These are phyloP conservation scores for Hirundichthys speculiger DNA, from an alignment of 2,113 vertebrate genomes.

Conservation along the genomic window DNA sequence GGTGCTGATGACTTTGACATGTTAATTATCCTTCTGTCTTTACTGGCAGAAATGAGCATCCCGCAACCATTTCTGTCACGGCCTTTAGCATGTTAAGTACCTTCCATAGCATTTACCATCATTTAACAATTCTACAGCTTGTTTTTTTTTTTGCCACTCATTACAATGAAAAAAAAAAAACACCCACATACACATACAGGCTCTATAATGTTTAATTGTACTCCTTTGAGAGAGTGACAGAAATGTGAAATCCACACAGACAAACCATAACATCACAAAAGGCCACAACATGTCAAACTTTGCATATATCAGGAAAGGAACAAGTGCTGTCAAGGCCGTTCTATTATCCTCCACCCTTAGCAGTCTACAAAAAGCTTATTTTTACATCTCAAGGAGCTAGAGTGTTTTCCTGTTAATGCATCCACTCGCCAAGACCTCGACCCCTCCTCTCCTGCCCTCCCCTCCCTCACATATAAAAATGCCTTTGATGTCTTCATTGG, in stretches of 20 bases:
- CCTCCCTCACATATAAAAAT: conserved; percentile 30
- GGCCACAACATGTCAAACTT: conserved; percentile 28
- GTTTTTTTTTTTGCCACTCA: conserved; percentile 15
- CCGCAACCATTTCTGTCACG: conserved; percentile 7
- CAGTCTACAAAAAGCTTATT: conserved; percentile 29
- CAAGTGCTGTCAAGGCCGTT: conserved; percentile 30
- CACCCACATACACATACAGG: background rate
- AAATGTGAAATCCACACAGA: conserved; percentile 40
- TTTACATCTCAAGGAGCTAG: conserved; percentile 43
- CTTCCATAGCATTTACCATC: background rate
- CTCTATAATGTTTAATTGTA: background rate
- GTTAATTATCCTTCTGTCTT: background rate
- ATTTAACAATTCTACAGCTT: conserved; percentile 6
- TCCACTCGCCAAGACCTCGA: conserved; percentile 44
- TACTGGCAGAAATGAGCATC: background rate
- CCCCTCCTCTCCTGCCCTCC: conserved; percentile 19
- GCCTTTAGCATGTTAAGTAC: background rate
- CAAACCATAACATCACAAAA: conserved; percentile 21
- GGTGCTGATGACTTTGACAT: background rate
- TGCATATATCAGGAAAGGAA: conserved; percentile 19
- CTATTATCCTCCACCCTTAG: conserved; percentile 37
- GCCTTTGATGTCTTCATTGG: conserved; percentile 52
- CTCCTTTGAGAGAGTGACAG: conserved; percentile 31
- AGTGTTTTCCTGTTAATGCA: conserved; percentile 50
- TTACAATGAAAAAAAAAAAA: conserved; percentile 11